Base-by-base conservation (phyloP, 2,888 invertebrate genomes). In the Luperina testacea region DNA sequence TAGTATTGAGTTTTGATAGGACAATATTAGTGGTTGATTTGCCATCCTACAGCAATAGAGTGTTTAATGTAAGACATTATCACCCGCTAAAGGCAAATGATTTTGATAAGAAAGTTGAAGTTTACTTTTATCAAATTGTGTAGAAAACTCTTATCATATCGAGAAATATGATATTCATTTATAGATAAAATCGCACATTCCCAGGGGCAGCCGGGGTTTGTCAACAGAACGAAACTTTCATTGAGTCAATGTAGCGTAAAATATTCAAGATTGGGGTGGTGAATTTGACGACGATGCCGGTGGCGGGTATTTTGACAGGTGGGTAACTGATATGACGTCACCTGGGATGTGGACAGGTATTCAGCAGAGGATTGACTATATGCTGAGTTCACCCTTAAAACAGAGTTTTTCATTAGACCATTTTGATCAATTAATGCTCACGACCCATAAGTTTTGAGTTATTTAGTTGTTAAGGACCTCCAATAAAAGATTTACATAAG, bases 211-310 rank as follows among this genome's bases (percentile, higher is more conserved):
- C 42, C 59, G 38, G 53, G 53, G 78, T 78, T 78, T 86, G 86
- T 83, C 83, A 86, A 83, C 77, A 53, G 65, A 83, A 74, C 65
- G 69, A 73, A 80, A 80, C 75, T 73, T 87, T 71, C 51, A 67
- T 75, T 75, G 84, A 84, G 38, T 84, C 84, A 87, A 84, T 84
- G 61, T 79, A 70, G 84, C 70, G 70, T 75, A 75, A 83, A 84
- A 88, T 83, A 82, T 65, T 85, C 75, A 80, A 72, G 73, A 73
- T 68, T 69, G 51, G 85, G 85, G 85, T 81, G 83, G 78, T 53
- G 20, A 64, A 24, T 42, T 63, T 72, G 74, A 69, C 57, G 45
- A 80, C 79, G 80, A 83, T 76, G 85, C 81, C 27, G 11, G 51
- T 48, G n/a, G 61, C 61, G 78, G 80, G 67, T 67, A 17, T 51